phyloP scores from a whole-genome alignment of 2,113 vertebrate genomes.

The Ageneiosus marmoratus region DNA sequence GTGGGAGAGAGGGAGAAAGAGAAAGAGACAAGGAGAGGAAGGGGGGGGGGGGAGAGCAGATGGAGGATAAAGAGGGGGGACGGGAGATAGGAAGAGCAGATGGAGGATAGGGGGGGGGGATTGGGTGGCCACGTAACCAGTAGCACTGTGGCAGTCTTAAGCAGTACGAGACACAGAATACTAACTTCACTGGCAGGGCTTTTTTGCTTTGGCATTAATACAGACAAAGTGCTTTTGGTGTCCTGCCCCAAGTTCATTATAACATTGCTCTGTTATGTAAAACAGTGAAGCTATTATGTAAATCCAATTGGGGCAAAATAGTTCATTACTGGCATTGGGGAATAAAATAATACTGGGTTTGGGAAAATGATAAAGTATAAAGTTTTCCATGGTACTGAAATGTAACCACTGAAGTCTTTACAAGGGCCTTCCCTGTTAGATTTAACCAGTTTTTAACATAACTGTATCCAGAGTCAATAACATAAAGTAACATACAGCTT shows the following conservation, averaged over 20 bases:
- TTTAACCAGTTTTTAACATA: background rate
- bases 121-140: background rate
- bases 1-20: background rate
- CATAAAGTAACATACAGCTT: background rate
- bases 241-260: background rate
- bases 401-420: background rate
- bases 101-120: no score
- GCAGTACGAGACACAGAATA: conserved; percentile 1
- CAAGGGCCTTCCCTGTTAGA: background rate
- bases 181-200: background rate
- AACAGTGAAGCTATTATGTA: background rate
- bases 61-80: no score
- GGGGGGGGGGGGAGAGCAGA: background rate
- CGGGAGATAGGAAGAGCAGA: no score
- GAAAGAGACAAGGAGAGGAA: background rate
- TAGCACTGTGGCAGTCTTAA: background rate
- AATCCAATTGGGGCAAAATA: background rate
- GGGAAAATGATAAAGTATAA: background rate
- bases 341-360: background rate
- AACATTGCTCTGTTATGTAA: background rate
- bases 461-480: background rate
- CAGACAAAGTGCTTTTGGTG: background rate
- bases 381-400: background rate
- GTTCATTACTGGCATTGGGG: background rate
- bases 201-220: conserved; percentile 3